These are phyloP conservation scores for Hylia prasina DNA, from an alignment of 2,113 vertebrate species.

Conservation along the genomic window DNA sequence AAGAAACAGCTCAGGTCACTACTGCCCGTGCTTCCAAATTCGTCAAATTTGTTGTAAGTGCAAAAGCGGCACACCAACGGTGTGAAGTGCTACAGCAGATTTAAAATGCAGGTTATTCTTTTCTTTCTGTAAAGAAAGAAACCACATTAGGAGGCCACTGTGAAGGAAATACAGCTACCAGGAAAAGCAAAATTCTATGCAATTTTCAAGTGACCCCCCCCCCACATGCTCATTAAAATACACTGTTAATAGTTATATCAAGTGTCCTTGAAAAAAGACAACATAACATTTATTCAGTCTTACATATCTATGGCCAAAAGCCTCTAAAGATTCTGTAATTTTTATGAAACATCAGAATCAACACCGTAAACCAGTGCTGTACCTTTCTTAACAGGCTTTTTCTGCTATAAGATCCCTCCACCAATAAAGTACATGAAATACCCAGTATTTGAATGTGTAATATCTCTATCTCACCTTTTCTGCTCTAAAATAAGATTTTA, in stretches of 20 bases:
- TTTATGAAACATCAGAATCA: background rate
- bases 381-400: background rate
- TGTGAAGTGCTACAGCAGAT: background rate
- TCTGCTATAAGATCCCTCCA: background rate
- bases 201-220: background rate
- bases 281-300: background rate
- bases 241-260: background rate
- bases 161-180: background rate
- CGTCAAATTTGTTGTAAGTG: background rate
- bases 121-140: background rate
- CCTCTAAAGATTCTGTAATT: background rate
- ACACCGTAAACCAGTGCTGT: background rate
- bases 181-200: background rate
- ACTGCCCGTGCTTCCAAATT: background rate
- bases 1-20: background rate
- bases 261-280: background rate
- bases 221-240: background rate
- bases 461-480: background rate
- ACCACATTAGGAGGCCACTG: background rate
- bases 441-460: accelerated
- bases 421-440: background rate
- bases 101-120: background rate
- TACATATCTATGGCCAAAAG: background rate
- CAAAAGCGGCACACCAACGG: background rate
- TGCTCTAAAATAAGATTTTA: background rate